A percentile compares a stretch with the other conserved stretches of the same genome.
Conservation (phyloP, 1,140 invertebrate genomes). For the Drosophila novamexicana region DNA sequence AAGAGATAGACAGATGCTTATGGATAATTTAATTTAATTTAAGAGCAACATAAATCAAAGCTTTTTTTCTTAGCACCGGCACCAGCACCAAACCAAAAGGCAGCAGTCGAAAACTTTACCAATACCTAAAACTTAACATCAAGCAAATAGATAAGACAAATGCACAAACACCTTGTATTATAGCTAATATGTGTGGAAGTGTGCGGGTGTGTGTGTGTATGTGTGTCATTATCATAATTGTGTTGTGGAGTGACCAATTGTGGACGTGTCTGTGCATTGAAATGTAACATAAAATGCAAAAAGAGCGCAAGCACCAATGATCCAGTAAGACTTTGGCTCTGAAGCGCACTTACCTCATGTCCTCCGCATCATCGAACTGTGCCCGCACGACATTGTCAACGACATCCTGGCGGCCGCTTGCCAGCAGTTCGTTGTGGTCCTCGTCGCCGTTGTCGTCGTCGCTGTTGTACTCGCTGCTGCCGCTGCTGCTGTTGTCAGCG, state of each 20-base stretch:
- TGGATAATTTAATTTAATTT: conserved; percentile 41
- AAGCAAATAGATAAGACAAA: conserved; percentile 44
- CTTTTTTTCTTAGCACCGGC: conserved; percentile 44
- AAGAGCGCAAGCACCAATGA: conserved; percentile 73
- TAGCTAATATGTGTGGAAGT: conserved; percentile 23
- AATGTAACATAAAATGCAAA: conserved; percentile 71
- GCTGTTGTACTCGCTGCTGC: conserved; percentile 44
- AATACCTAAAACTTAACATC: conserved; percentile 47
- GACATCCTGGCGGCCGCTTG: conserved; percentile 50
- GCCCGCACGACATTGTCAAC: conserved; percentile 66
- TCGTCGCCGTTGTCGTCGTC: conserved; percentile 46
- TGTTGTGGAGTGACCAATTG: conserved; percentile 36
- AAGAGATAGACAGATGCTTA: not conserved
- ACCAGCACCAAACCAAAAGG: conserved; percentile 69
- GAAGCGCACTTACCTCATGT: conserved; percentile 75
- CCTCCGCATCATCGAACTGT: conserved; percentile 75
- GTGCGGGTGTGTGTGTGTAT: conserved; percentile 10
- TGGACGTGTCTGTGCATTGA: conserved; percentile 70
- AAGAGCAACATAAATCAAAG: conserved; percentile 62
- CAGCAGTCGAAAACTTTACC: conserved; percentile 63
- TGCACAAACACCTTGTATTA: conserved; percentile 68
- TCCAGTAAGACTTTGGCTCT: conserved; percentile 50
- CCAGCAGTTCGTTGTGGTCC: conserved; percentile 26
- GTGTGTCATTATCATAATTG: conserved; percentile 54
- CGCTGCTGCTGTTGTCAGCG: conserved; percentile 46